Percentiles rank a stretch among this genome's conserved stretches.
Conservation (phyloP, 2,113 vertebrate species). For the Propithecus coquereli region DNA sequence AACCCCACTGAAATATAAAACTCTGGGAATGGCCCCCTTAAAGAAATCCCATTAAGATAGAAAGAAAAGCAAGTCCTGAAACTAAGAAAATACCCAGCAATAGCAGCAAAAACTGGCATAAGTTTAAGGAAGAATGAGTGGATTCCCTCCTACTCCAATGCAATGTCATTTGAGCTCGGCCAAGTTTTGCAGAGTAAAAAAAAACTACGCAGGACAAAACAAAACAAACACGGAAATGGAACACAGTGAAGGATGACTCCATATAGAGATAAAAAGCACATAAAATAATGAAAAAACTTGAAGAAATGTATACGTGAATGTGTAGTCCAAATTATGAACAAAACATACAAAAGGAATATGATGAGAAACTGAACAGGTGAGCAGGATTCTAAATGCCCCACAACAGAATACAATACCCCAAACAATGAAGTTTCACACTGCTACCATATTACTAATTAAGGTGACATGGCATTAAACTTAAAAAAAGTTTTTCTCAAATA, state of each 20-base stretch:
- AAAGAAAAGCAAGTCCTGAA: background rate
- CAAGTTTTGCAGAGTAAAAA: background rate
- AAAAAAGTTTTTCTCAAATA: background rate
- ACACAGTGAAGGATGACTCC: background rate
- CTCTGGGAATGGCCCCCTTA: background rate
- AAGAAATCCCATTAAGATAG: background rate
- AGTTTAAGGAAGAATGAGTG: background rate
- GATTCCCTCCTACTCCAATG: background rate
- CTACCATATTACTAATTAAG: background rate
- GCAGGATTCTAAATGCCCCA: background rate
- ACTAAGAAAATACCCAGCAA: background rate
- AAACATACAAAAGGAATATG: background rate
- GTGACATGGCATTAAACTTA: background rate
- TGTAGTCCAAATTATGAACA: background rate
- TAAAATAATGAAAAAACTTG: background rate
- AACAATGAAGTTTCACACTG: background rate
- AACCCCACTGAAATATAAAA: background rate
- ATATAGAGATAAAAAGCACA: background rate
- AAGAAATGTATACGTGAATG: background rate
- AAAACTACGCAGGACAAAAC: background rate
- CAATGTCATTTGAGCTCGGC: background rate
- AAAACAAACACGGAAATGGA: background rate
- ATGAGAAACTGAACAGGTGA: background rate
- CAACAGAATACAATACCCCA: too few species aligned
- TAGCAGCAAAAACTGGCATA: background rate